Evolutionary conservation across 2,113 vertebrate species (phyloP), one percentile per base, ranked within the genome.

Genomic region (Myotis yumanensis): DNA sequence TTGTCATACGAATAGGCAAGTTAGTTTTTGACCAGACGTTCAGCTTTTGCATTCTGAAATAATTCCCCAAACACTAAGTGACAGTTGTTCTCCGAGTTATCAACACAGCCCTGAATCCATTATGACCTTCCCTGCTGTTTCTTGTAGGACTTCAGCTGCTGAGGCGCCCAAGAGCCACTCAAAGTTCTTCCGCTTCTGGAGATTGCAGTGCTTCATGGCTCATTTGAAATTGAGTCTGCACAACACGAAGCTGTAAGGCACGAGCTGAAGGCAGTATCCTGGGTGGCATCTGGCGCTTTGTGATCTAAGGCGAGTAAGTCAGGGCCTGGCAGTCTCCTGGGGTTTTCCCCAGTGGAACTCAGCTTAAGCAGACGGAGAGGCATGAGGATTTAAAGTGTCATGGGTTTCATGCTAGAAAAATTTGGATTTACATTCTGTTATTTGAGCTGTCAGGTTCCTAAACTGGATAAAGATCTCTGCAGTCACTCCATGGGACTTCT

Each of bases 61-160:
- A 76, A 80, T 93, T 95, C 90, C 96, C 96, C 84, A 95, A 23
- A 92, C 30, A 16, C 81, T 91, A 92, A 97, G 52, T 86, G 73
- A 84, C 93, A 96, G 91, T 96, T 98, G 94, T 97, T 98, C 97
- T 95, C 92, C 83, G 90, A 87, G 83, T 96, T 96, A 79, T 76
- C 96, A 97, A 87, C 87, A 93, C 59, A 95, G 86, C 37, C 68
- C 69, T 37, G 10, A 96, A 96, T 96, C 89, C 43, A 69, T 96
- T 95, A 96, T 51, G 59, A 64, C 46, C 48, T 85, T 7, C 80
- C 97, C 76, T 82, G 75, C 48, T 93, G 16, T 94, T 97, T 96
- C 69, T 95, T 96, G 93, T 86, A 18, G 90, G 90, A 68, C 86
- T 98, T 97, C 35, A 76, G 22, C 80, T 84, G 91, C 32, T 90